phyloP scores from a whole-genome alignment of 1,140 invertebrate genomes.

The Nasonia vitripennis region DNA sequence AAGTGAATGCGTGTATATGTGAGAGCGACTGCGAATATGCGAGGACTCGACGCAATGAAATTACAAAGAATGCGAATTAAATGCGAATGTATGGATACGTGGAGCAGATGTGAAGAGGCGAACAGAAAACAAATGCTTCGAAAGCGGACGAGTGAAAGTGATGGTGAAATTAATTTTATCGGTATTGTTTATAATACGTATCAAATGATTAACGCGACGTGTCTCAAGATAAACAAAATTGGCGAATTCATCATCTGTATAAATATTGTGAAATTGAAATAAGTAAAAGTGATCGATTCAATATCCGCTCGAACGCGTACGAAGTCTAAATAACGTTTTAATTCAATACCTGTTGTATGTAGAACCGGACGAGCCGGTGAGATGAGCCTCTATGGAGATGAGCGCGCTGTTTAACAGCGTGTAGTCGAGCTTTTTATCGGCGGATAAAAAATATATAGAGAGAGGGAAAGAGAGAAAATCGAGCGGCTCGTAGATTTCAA shows the following conservation, averaged over 20 bases:
- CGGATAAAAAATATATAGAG: background rate
- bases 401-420: constrained; percentile 9
- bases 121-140: background rate
- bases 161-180: background rate
- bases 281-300: background rate
- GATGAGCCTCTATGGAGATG: constrained; percentile 2
- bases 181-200: too few species aligned
- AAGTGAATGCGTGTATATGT: background rate
- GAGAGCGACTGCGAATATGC: background rate
- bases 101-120: background rate
- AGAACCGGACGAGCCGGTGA: constrained; percentile 26
- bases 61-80: constrained; percentile 30
- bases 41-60: background rate
- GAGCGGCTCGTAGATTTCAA: constrained; percentile 45
- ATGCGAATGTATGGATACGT: constrained; percentile 14
- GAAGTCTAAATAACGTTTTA: background rate
- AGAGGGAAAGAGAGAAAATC: constrained; percentile 22
- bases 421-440: constrained; percentile 38
- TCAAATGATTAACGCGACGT: too few species aligned
- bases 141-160: constrained; percentile 19
- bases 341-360: background rate
- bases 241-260: too few species aligned
- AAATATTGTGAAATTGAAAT: background rate
- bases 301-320: background rate
- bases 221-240: too few species aligned